Evolutionary conservation across 2,888 invertebrate species (phyloP).

Genomic region (Pristionchus exspectatus): DNA sequence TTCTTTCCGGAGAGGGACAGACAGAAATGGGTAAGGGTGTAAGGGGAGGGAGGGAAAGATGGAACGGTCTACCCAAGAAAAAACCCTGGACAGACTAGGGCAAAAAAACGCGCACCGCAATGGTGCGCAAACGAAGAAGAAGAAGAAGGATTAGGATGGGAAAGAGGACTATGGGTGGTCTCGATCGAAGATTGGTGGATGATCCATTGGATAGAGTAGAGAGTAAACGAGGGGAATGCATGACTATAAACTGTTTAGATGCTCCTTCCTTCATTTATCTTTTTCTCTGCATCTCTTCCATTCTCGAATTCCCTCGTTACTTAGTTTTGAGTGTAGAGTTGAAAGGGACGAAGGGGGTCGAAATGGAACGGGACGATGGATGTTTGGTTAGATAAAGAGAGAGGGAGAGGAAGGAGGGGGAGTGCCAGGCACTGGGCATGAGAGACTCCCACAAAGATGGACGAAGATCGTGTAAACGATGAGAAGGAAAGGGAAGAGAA

Average conservation of each 20-base stretch:
- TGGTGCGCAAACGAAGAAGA: not conserved
- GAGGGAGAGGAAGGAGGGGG: not conserved
- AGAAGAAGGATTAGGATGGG: not conserved
- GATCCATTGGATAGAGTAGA: not conserved
- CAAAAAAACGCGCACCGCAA: slow-evolving; percentile 17
- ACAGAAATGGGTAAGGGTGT: not conserved
- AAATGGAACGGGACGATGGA: slow-evolving; percentile 25
- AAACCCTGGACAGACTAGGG: not conserved
- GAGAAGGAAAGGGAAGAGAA: not conserved
- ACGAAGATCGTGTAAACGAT: slow-evolving; percentile 24
- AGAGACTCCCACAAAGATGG: not conserved
- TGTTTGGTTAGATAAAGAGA: not conserved
- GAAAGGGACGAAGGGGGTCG: slow-evolving; percentile 18
- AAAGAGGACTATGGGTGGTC: not conserved
- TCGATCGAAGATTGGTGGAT: not conserved
- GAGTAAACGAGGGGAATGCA: not conserved
- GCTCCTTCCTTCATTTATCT: not conserved
- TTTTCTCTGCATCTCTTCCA: not conserved
- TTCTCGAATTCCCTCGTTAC: not conserved
- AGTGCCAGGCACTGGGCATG: not conserved
- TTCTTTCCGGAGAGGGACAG: not conserved
- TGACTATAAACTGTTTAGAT: slow-evolving; percentile 2
- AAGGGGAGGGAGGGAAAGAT: not conserved
- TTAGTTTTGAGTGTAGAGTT: not conserved
- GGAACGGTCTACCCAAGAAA: slow-evolving; percentile 21